Evolutionary conservation across 2,113 vertebrate genomes (phyloP).

Genomic region (Proteles cristata): DNA sequence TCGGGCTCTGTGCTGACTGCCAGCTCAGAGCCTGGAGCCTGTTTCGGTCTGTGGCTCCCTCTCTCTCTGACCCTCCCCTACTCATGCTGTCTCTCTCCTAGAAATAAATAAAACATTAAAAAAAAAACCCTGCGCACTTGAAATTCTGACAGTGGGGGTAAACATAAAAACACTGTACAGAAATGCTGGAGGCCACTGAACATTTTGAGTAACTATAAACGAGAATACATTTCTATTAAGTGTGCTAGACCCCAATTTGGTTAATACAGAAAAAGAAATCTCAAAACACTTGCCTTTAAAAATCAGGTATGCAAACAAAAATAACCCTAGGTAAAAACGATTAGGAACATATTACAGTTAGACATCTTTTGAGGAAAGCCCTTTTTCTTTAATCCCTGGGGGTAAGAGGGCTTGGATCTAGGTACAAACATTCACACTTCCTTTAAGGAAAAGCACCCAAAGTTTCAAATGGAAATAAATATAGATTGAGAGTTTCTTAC

Average conservation of each 20-base stretch:
- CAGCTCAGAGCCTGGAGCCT: too few species aligned
- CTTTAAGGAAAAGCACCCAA: neutral
- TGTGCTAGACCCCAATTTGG: neutral
- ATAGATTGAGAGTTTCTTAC: neutral
- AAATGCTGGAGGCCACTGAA: neutral
- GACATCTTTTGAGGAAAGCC: neutral
- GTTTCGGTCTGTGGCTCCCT: too few species aligned
- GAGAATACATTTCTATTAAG: neutral
- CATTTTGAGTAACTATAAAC: conserved; percentile 1
- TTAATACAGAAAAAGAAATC: neutral
- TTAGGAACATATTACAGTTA: neutral
- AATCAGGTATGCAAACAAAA: conserved; percentile 16
- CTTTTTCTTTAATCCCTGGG: neutral
- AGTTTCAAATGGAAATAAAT: neutral
- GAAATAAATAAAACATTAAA: too few species aligned
- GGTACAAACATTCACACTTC: neutral
- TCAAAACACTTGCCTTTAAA: conserved; percentile 19
- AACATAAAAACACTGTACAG: conserved; percentile 20
- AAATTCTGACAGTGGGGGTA: too few species aligned
- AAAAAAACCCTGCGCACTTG: too few species aligned
- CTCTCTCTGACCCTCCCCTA: too few species aligned
- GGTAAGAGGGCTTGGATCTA: neutral
- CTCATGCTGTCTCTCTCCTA: too few species aligned
- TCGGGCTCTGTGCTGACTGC: too few species aligned
- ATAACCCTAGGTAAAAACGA: neutral